A percentile compares a stretch with the other conserved stretches of the same genome.
These are phyloP conservation scores for Garrulus glandarius DNA, from an alignment of 2,797 vertebrate species.

Conservation along the genomic window DNA sequence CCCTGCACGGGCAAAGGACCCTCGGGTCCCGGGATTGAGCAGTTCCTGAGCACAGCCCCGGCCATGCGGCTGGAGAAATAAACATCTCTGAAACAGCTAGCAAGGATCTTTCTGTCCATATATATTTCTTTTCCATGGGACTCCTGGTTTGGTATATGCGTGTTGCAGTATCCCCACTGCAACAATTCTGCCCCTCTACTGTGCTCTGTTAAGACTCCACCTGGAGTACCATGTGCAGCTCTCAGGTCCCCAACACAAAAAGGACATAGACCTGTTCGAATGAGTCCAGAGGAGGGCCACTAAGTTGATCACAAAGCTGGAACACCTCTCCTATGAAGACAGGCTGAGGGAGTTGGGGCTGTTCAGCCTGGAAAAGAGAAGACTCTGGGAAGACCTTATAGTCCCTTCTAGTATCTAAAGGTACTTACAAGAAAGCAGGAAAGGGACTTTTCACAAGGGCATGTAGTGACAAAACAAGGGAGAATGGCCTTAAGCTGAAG, in stretches of 20 bases:
- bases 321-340: not conserved
- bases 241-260: not conserved
- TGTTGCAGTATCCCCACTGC: no score
- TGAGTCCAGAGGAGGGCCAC: not conserved
- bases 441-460: not conserved
- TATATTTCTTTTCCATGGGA: no score
- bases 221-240: not conserved
- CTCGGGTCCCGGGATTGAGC: no score
- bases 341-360: not conserved
- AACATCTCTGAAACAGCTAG: no score
- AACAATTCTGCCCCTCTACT: not conserved
- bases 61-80: no score
- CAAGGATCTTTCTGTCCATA: no score
- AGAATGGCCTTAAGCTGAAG: not conserved
- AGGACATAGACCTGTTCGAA: not conserved
- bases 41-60: no score
- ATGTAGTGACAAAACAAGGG: not conserved
- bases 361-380: not conserved
- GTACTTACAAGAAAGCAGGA: not conserved
- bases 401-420: not conserved
- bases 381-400: not conserved
- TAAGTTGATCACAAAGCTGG: not conserved
- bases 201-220: not conserved
- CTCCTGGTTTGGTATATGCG: no score
- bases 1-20: no score